Evolutionary conservation across 2,797 vertebrate species (phyloP).

Genomic region (Columba guinea): DNA sequence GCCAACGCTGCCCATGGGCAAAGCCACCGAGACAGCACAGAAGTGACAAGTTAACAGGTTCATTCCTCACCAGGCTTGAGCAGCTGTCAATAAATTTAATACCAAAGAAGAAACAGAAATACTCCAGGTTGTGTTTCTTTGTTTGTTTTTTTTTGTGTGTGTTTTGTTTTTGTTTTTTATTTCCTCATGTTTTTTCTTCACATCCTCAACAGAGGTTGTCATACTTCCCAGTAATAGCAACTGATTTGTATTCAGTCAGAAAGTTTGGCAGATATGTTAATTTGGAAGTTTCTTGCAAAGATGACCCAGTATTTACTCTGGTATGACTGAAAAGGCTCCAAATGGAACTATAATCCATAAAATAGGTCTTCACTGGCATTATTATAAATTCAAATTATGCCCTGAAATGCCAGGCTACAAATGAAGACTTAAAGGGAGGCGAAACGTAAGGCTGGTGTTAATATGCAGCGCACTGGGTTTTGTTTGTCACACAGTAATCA

Average conservation of each 20-base stretch:
- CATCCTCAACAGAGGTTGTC: neutral
- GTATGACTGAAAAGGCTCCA: slow-evolving; percentile 15
- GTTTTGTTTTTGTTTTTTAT: neutral
- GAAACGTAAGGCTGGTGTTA: neutral
- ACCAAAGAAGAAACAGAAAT: neutral
- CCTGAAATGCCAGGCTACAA: neutral
- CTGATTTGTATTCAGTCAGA: neutral
- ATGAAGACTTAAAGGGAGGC: neutral
- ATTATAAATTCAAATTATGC: neutral
- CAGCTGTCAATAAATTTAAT: neutral
- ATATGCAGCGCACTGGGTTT: neutral
- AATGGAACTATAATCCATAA: slow-evolving; percentile 28
- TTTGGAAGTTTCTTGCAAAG: slow-evolving; percentile 23
- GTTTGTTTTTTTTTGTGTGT: no score
- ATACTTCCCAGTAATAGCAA: neutral
- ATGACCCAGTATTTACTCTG: slow-evolving; percentile 26
- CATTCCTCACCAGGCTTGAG: neutral
- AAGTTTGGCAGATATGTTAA: neutral
- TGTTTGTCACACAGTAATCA: neutral
- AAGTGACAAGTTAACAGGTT: neutral
- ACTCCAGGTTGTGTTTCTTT: neutral
- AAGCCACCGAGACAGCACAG: neutral
- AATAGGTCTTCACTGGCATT: neutral
- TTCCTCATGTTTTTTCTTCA: neutral
- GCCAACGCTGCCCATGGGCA: neutral